Conservation (phyloP, 2,888 invertebrate genomes). For the Onthophagus sagittarius region DNA sequence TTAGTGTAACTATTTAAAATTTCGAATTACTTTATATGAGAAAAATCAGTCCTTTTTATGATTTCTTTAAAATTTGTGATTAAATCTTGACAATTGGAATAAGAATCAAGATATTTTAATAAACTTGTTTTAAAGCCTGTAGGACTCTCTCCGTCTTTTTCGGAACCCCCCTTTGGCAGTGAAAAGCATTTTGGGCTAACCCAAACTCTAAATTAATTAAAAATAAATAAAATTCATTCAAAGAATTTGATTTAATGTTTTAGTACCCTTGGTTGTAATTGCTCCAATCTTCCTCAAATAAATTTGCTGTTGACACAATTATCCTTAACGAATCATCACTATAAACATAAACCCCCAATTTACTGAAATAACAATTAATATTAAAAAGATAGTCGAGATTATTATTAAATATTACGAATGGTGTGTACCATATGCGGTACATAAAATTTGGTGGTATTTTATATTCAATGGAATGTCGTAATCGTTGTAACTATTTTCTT, state of each 20-base stretch:
- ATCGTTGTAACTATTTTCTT: slow-evolving; percentile 48
- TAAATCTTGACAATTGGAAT: slow-evolving; percentile 55
- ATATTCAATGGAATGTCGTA: slow-evolving; percentile 58
- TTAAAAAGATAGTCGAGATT: slow-evolving; percentile 18
- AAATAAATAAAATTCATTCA: slow-evolving; percentile 29
- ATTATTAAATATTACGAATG: slow-evolving; percentile 62
- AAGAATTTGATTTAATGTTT: background rate
- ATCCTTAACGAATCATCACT: slow-evolving; percentile 77
- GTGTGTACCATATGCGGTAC: slow-evolving; percentile 79
- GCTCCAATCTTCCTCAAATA: slow-evolving; percentile 89
- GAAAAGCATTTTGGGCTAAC: slow-evolving; percentile 76
- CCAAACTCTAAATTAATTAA: slow-evolving; percentile 66
- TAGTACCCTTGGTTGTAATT: slow-evolving; percentile 86
- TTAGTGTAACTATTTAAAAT: slow-evolving; percentile 3
- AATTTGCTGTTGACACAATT: slow-evolving; percentile 87
- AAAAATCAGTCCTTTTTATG: slow-evolving; percentile 77
- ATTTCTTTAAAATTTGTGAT: slow-evolving; percentile 34
- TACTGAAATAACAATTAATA: slow-evolving; percentile 50
- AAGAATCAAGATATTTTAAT: slow-evolving; percentile 70
- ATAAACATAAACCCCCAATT: slow-evolving; percentile 85
- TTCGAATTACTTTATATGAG: slow-evolving; percentile 67
- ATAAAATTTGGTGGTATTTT: slow-evolving; percentile 66
- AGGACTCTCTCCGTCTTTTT: slow-evolving; percentile 69
- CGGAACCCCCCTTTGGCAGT: slow-evolving; percentile 54
- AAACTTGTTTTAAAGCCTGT: slow-evolving; percentile 80